Evolutionary conservation across 1,140 invertebrate genomes (phyloP), one percentile per base, ranked within the genome.

Genomic region (Penaeus japonicus): DNA sequence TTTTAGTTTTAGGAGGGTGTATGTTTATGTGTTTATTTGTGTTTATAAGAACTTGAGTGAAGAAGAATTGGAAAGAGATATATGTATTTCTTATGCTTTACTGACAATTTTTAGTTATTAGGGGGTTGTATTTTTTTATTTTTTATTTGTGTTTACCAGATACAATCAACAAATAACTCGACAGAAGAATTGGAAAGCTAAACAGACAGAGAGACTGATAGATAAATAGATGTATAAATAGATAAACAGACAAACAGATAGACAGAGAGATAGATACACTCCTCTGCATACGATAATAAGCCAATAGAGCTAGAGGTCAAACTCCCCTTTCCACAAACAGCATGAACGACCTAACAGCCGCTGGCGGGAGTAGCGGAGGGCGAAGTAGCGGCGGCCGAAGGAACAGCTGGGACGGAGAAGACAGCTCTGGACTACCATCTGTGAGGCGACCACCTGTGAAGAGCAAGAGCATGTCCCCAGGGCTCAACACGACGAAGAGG

Each of bases 381-480:
- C 39, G 30, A 24, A 84, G 55, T 54, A 84, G 73, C 7, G 84
- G 89, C 73, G 84, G 89, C 39, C 70, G 84, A 20, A 75, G 78
- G 7, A 80, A 77, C 54, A 89, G 62, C 20, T 81, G 84, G 30
- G 87, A 84, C 39, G 82, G 62, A 27, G 75, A 32, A 32, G 84
- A 57, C 32, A 73, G 2, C 77, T 54, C 84, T 20, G 84, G 22
- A 78, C 65, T 59, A 24, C 70, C n/a, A 35, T 54, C 15, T 35
- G 77, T 35, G 53, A 89, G 79, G 65, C 86, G 55, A 35, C 53
- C 53, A 53, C 70, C 89, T 18, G 32, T 82, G 53, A 86, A 73
- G 35, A 82, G 84, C 85, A 86, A 78, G 89, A 89, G 54, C 59
- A 86, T 86, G 32, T 89, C 78, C n/a, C 79, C 53, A 27, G 85